Evolutionary conservation across 2,888 invertebrate genomes (phyloP), one percentile per base, ranked within the genome.

Genomic region (Galerucella nymphaeae): DNA sequence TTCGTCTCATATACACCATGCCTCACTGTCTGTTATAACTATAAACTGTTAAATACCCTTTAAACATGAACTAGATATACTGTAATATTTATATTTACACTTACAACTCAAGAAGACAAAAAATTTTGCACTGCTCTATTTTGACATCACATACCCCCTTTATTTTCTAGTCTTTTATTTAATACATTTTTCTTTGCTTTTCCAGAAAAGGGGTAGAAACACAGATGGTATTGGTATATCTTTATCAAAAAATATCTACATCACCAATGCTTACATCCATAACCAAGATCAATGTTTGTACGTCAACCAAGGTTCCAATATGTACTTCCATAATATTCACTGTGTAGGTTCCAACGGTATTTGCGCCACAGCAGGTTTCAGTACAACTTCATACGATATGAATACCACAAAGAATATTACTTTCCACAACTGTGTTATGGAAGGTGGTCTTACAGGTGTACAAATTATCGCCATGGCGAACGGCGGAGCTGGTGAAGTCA

Each of bases 201-300:
- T 53, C 16, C 53, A 66, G 66, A 9, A 18, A 10, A 13, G 2
- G 13, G 61, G 42, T 1, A 72, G 59, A 67, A 72, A 72, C 53
- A 72, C 71, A 2, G 71, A 72, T 11, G 71, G 71, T 14, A 71
- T 71, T 14, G 66, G 66, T 16, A 66, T 71, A n/a, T 58, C 65
- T 5, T 61, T 50, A 42, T 63, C 71, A 9, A 50, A 38, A 20
- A 71, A 71, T 23, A 55, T 71, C 11, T 2, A 20, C 14, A 71
- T 71, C 18, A 66, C 23, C 23, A 66, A 71, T 23, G 59, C 41
- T 10, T 50, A n/a, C 3, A 71, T 71, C 8, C 59, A 59, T 20
- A 71, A 71, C 30, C 71, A 71, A 61, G 71, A 71, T 16, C 66
- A 71, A 53, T 71, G 71, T 59, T 13, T 71, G 13, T 66, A 71